Base-by-base conservation (phyloP, 2,888 invertebrate genomes). In the Noctua comes region DNA sequence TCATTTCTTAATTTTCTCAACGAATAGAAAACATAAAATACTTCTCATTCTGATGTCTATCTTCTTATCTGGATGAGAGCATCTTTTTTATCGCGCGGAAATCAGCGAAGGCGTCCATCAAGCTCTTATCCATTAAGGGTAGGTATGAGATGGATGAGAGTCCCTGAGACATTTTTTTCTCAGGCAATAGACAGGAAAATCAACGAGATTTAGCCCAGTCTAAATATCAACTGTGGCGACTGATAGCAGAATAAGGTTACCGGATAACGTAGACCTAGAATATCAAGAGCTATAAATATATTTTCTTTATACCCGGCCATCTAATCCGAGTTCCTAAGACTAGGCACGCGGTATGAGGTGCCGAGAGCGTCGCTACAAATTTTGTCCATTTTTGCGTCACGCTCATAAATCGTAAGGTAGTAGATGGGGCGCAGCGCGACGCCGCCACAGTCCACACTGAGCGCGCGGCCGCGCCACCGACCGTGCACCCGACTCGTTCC, bases 331-430 rank as follows among this genome's bases (percentile, higher is more conserved):
- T 81, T 70, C 27, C 68, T 77, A 80, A 78, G 73, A 86, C 68
- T 71, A 77, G 88, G 79, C 92, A 92, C 91, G 93, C 93, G 93
- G 92, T 91, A 82, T 90, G 86, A 88, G 84, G 88, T 89, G 89
- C 88, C 86, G 88, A 90, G 81, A 83, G 68, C 90, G 90, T 86
- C 90, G 83, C 76, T 86, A 87, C 88, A 88, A 89, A 91, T 92
- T 93, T 93, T 93, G 93, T 93, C 91, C 91, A 94, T 93, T 94
- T 95, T 93, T 94, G 95, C 96, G 95, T 96, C 95, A 95, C 94
- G 93, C 93, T 92, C 93, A 91, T 95, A 95, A 95, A 94, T 94
- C 92, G 94, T 94, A 94, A 95, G 93, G 94, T 93, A 92, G 93
- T 90, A 92, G 94, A 93, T 94, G 94, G 94, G 92, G 93, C 93